Conservation (phyloP, 2,888 invertebrate genomes). For the Tetragonula carbonaria region DNA sequence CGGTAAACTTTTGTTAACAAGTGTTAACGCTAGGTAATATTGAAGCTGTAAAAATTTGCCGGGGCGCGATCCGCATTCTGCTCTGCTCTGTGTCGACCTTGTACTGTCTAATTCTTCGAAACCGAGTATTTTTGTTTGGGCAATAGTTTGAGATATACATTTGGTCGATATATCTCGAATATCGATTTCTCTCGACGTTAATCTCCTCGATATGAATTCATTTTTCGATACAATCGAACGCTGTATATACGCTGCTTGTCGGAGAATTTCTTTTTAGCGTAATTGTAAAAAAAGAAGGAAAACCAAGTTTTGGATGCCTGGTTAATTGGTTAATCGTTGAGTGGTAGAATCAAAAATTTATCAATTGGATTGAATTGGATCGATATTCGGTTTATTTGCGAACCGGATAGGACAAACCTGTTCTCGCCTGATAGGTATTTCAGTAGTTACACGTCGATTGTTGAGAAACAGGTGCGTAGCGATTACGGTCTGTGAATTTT, state of each 20-base stretch:
- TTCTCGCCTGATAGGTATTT: slow-evolving; percentile 39
- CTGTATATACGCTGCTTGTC: no score
- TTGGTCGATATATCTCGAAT: slow-evolving; percentile 15
- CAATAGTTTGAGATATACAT: not conserved
- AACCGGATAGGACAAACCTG: slow-evolving; percentile 43
- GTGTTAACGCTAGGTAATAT: slow-evolving; percentile 19
- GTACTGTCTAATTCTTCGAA: slow-evolving; percentile 33
- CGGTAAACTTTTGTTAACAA: slow-evolving; percentile 51
- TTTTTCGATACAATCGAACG: not conserved
- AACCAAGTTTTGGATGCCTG: not conserved
- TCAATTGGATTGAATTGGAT: slow-evolving; percentile 37
- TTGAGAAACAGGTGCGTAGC: slow-evolving; percentile 25
- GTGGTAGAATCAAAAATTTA: slow-evolving; percentile 6
- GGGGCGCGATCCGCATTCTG: slow-evolving; percentile 40
- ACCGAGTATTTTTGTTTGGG: slow-evolving; percentile 35
- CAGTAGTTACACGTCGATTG: slow-evolving; percentile 20
- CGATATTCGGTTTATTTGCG: slow-evolving; percentile 26
- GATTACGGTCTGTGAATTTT: slow-evolving; percentile 22
- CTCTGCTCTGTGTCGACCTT: slow-evolving; percentile 58
- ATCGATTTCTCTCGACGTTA: not conserved
- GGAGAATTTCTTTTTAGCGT: not conserved
- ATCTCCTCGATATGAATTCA: not conserved
- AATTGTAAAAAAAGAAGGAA: not conserved
- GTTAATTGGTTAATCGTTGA: not conserved
- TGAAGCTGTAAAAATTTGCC: slow-evolving; percentile 51